Evolutionary conservation across 2,888 invertebrate genomes (phyloP), one percentile per base, ranked within the genome.

Genomic region (Alitta virens): DNA sequence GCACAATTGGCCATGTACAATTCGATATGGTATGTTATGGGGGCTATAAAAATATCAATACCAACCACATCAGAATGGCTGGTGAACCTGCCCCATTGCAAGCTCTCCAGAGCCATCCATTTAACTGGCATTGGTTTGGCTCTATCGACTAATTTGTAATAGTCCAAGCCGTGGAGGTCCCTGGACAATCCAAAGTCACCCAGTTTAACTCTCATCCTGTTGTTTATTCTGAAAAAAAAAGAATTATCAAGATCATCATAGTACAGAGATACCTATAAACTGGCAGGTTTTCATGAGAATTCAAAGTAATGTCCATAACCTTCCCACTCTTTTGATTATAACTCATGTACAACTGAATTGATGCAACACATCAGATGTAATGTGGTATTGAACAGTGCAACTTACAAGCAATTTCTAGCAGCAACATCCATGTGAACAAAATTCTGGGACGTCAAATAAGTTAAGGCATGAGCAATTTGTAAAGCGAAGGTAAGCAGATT

Each of bases 371-470:
- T 40, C 16, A 12, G 40, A 40, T 12, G 16, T 12, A 40, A 40
- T 40, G 40, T 40, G 40, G 9, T 16, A 40, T 40, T 12, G 9
- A 40, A 12, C 40, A 40, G 40, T 12, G 16, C 12, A 2, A 59
- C 59, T 38, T 24, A 59, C 59, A 59, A 40, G 25, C 59, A 59
- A 16, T 59, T 59, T 18, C 59, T 51, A n/a, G 59, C 59, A 12
- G 59, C 59, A 5, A 59, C 50, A 33, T 59, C 59, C 42, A 50
- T 24, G 23, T 59, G 59, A 7, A 59, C 23, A 21, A 59, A 59
- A 14, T 51, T 51, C 18, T 51, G 14, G 16, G 25, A 16, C 33
- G 59, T 38, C 2, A 59, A 38, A 24, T 59, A 59, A 5, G 33
- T 33, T 51, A 59, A 50, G 16, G 50, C 59, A 9, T 59, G 50